Evolutionary conservation across 2,888 invertebrate species (phyloP).

Genomic region (Drosophila limbata): DNA sequence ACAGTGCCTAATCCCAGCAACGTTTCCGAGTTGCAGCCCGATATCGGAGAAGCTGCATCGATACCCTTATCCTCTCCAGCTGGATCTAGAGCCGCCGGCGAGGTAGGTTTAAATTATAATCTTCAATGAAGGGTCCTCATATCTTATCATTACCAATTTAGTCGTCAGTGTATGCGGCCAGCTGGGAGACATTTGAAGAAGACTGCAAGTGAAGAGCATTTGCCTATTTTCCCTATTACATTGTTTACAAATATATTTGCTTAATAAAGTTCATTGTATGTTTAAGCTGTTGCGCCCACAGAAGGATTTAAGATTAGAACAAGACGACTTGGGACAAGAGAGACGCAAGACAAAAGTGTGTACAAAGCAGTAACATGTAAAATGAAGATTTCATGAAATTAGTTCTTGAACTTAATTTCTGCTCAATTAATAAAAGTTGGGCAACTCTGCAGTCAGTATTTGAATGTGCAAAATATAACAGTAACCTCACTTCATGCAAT

Average conservation of each 20-base stretch:
- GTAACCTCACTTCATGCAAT: neutral
- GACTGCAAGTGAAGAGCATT: slow-evolving; percentile 42
- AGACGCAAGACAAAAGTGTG: slow-evolving; percentile 16
- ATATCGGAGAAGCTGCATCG: neutral
- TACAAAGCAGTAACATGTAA: slow-evolving; percentile 47
- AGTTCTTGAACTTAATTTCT: neutral
- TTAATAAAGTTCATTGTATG: slow-evolving; percentile 52
- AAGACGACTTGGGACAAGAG: slow-evolving; percentile 13
- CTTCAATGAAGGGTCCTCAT: neutral
- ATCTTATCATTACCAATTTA: slow-evolving; percentile 3
- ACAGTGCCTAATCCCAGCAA: slow-evolving; percentile 2
- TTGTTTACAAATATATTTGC: slow-evolving; percentile 40
- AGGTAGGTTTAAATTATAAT: slow-evolving; percentile 19
- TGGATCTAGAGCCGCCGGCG: neutral
- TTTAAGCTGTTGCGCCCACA: slow-evolving; percentile 12
- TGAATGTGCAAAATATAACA: neutral
- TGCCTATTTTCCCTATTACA: slow-evolving; percentile 6
- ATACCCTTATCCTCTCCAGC: neutral
- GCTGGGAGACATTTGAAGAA: slow-evolving; percentile 46
- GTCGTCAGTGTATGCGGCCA: slow-evolving; percentile 20
- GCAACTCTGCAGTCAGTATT: neutral
- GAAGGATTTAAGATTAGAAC: slow-evolving; percentile 20
- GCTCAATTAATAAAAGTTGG: neutral
- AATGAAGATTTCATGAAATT: slow-evolving; percentile 35
- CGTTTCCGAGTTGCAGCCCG: neutral